Conservation (phyloP, 2,797 vertebrate species). For the Leptoclinus maculatus region DNA sequence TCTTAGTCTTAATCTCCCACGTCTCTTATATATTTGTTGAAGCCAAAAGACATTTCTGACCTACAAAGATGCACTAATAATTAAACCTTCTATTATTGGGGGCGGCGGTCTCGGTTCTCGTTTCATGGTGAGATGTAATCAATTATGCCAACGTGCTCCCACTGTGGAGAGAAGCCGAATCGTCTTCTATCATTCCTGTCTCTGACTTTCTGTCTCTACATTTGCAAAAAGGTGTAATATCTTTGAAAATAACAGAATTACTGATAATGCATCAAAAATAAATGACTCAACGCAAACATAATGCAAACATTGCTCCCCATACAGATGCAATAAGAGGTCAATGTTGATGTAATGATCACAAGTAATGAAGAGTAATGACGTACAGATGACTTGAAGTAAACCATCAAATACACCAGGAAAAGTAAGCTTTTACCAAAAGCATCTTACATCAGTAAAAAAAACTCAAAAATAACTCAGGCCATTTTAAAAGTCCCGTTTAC, state of each 20-base stretch:
- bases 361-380: background rate
- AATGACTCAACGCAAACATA: background rate
- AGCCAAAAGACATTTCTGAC: slow-evolving; percentile 48
- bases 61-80: slow-evolving; percentile 46
- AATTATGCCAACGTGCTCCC: slow-evolving; percentile 20
- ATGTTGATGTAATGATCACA: background rate
- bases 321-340: slow-evolving; percentile 11
- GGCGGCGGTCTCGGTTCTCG: background rate
- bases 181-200: background rate
- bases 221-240: background rate
- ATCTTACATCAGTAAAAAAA: slow-evolving; percentile 14
- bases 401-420: slow-evolving; percentile 5
- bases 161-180: too few relatives aligned
- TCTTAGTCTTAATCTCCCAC: slow-evolving; percentile 59
- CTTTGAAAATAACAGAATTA: background rate
- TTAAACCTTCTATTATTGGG: slow-evolving; percentile 29
- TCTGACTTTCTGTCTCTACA: background rate
- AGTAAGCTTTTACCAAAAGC: slow-evolving; percentile 26
- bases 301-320: slow-evolving; percentile 17
- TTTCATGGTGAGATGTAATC: slow-evolving; percentile 31
- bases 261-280: slow-evolving; percentile 43
- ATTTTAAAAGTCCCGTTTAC: slow-evolving; percentile 28
- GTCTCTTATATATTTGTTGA: slow-evolving; percentile 34
- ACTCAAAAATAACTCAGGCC: background rate
- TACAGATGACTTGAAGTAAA: slow-evolving; percentile 27